Conservation (phyloP, 2,888 invertebrate species). For the Ophion ventricosus region DNA sequence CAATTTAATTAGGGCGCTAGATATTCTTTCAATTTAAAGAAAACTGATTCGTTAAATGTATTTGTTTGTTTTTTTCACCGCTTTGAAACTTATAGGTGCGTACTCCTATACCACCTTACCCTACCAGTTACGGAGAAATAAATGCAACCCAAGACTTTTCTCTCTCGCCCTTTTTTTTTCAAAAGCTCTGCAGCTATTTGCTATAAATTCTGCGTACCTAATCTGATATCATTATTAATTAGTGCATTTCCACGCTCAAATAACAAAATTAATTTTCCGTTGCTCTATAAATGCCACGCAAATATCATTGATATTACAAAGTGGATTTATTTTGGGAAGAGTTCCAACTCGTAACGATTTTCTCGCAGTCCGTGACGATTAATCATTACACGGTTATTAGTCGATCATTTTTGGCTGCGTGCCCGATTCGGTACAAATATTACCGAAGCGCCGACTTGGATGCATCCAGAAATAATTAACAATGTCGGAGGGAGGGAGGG, state of each 20-base stretch:
- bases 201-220: background rate
- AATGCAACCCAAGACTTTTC: background rate
- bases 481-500: background rate
- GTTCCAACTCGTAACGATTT: background rate
- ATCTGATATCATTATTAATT: background rate
- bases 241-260: background rate
- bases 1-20: too few species aligned
- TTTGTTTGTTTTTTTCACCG: too few species aligned
- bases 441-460: too few species aligned
- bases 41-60: too few species aligned
- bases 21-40: too few species aligned
- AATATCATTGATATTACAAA: background rate
- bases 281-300: slow-evolving; percentile 16
- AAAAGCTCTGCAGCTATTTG: background rate
- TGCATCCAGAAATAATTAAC: slow-evolving; percentile 48
- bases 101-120: too few species aligned
- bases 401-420: slow-evolving; percentile 37
- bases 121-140: background rate
- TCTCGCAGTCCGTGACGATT: slow-evolving; percentile 29
- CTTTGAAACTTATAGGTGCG: too few species aligned
- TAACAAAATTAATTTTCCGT: background rate
- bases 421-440: slow-evolving; percentile 34
- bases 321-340: background rate
- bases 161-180: background rate
- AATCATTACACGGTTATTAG: slow-evolving; percentile 54